These are phyloP conservation scores for Pyrrhia umbra DNA, from an alignment of 2,888 invertebrate genomes.

Conservation along the genomic window DNA sequence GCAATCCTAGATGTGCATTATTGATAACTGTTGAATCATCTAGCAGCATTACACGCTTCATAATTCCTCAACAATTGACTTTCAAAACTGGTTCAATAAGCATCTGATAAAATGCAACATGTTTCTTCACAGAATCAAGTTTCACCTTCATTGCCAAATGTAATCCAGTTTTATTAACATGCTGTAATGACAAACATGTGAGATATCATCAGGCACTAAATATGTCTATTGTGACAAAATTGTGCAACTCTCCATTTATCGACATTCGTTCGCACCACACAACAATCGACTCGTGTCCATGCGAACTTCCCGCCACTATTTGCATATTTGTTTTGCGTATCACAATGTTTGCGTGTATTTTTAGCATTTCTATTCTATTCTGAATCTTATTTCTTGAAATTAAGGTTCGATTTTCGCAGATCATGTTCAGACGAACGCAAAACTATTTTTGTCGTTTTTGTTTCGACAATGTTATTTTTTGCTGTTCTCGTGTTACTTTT, in stretches of 20 bases:
- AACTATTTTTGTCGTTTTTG: conserved; percentile 34
- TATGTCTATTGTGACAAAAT: conserved; percentile 60
- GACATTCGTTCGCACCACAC: conserved; percentile 67
- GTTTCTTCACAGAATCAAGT: conserved; percentile 27
- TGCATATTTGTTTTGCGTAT: conserved; percentile 67
- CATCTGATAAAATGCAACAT: conserved; percentile 32
- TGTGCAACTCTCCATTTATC: conserved; percentile 64
- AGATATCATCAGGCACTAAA: conserved; percentile 56
- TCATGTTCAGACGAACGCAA: conserved; percentile 6
- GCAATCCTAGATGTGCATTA: conserved; percentile 25
- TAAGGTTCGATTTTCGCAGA: conserved; percentile 18
- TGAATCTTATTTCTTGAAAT: not conserved
- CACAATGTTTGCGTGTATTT: conserved; percentile 35
- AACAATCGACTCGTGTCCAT: conserved; percentile 71
- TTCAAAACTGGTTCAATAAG: conserved; percentile 19
- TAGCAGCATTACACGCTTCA: conserved; percentile 1
- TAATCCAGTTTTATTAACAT: conserved; percentile 28
- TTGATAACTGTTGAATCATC: conserved; percentile 25
- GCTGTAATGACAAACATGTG: conserved; percentile 38
- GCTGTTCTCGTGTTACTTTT: not conserved
- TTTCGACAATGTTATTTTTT: conserved; percentile 31
- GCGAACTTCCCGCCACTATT: conserved; percentile 72
- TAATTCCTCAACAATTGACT: conserved; percentile 22
- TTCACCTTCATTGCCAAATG: conserved; percentile 44
- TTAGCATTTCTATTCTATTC: not conserved